Evolutionary conservation across 2,888 invertebrate genomes (phyloP).

Genomic region (Pterobdella sp.): DNA sequence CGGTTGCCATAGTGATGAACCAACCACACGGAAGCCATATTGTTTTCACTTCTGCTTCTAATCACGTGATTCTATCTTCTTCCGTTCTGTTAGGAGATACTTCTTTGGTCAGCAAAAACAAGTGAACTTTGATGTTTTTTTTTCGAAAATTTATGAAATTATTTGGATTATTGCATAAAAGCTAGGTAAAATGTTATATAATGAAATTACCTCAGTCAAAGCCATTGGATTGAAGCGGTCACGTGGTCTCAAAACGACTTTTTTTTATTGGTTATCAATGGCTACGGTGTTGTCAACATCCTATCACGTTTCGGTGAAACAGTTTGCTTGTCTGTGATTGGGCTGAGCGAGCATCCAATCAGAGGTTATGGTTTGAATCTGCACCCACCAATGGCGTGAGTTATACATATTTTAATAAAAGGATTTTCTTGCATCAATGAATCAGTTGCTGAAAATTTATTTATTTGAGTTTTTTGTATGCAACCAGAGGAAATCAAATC

Average conservation of each 20-base stretch:
- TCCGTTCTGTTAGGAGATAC: background rate
- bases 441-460: background rate
- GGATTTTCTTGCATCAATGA: too few species aligned
- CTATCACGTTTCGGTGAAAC: conserved; percentile 48
- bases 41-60: conserved; percentile 44
- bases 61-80: background rate
- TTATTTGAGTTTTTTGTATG: background rate
- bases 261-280: conserved; percentile 44
- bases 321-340: conserved; percentile 42
- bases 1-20: conserved; percentile 47
- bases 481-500: background rate
- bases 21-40: conserved; percentile 43
- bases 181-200: too few species aligned
- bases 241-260: conserved; percentile 47
- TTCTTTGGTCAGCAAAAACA: background rate
- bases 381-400: conserved; percentile 43
- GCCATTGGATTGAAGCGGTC: conserved; percentile 46
- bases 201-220: conserved; percentile 39
- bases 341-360: conserved; percentile 46
- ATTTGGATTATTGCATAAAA: too few species aligned
- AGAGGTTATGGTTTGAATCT: conserved; percentile 44
- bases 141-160: background rate
- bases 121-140: background rate
- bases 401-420: too few species aligned
- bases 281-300: conserved; percentile 45